phyloP scores from a whole-genome alignment of 2,113 vertebrate genomes.

The Coregonus clupeaformis region DNA sequence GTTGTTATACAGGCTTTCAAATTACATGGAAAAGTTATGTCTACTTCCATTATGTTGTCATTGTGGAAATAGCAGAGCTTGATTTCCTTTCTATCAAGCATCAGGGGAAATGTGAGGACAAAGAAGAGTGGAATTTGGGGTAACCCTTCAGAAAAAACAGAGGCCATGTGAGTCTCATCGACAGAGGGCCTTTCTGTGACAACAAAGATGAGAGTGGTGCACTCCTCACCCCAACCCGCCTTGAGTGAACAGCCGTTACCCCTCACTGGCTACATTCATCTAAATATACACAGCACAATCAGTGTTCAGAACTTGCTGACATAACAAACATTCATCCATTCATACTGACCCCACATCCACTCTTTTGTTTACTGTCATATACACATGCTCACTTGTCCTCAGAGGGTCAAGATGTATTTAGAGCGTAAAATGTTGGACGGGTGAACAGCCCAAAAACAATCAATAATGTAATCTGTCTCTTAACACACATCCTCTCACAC shows the following conservation, averaged over 20 bases:
- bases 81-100: neutral
- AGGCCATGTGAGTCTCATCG: neutral
- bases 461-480: too few species aligned
- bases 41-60: neutral
- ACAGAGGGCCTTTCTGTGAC: neutral
- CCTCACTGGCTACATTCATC: neutral
- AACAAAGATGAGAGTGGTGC: neutral
- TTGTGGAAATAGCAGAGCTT: neutral
- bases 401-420: too few species aligned
- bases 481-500: neutral
- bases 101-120: neutral
- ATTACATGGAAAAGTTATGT: neutral
- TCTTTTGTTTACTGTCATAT: neutral
- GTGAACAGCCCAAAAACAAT: too few species aligned
- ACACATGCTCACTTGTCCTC: neutral
- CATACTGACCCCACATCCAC: neutral
- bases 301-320: neutral
- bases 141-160: neutral
- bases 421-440: too few species aligned
- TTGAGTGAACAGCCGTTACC: neutral
- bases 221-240: neutral
- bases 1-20: neutral
- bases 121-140: neutral
- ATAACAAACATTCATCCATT: neutral
- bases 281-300: neutral